These are phyloP conservation scores for Hippocampus abdominalis DNA, from an alignment of 2,113 vertebrate species.

Conservation along the genomic window DNA sequence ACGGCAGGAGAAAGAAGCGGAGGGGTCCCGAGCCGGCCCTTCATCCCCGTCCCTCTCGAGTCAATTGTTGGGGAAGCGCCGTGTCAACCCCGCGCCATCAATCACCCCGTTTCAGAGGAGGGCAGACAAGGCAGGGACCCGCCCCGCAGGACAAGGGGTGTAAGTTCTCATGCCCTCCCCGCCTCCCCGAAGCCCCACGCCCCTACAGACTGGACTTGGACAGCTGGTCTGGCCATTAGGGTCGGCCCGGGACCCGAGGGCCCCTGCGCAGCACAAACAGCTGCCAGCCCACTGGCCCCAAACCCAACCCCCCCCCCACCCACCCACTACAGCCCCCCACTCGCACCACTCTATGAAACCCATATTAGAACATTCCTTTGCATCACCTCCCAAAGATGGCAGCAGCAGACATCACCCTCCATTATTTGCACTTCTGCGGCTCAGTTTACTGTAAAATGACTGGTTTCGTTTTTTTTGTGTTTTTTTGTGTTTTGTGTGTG, in stretches of 20 bases:
- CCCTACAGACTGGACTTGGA: conserved; percentile 75
- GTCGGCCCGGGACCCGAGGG: conserved; percentile 68
- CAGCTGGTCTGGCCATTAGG: conserved; percentile 80
- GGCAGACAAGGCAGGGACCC: conserved; percentile 77
- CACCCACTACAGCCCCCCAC: not conserved
- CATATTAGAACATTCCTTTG: conserved; percentile 61
- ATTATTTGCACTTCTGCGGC: conserved; percentile 13
- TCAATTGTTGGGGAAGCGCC: conserved; percentile 76
- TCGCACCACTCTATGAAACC: conserved; percentile 60
- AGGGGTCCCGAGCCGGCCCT: conserved; percentile 68
- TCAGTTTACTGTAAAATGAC: conserved; percentile 5
- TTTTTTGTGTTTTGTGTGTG: not conserved
- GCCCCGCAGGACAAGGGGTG: conserved; percentile 75
- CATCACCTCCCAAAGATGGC: conserved; percentile 51
- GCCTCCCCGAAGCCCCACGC: conserved; percentile 68
- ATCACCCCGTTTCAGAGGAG: conserved; percentile 78
- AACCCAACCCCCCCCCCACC: conserved; percentile 23
- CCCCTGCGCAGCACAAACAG: conserved; percentile 74
- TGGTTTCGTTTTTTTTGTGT: not conserved
- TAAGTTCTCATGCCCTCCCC: conserved; percentile 81
- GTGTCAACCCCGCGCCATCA: conserved; percentile 78
- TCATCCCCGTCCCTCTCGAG: conserved; percentile 72
- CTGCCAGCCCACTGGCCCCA: conserved; percentile 73
- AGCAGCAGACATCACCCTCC: conserved; percentile 24
- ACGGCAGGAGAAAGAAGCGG: conserved; percentile 62